A percentile compares a stretch with the other conserved stretches of the same genome.
Evolutionary conservation across 1,140 invertebrate species (phyloP).

Genomic region (Macrotrachela quadricornifera): DNA sequence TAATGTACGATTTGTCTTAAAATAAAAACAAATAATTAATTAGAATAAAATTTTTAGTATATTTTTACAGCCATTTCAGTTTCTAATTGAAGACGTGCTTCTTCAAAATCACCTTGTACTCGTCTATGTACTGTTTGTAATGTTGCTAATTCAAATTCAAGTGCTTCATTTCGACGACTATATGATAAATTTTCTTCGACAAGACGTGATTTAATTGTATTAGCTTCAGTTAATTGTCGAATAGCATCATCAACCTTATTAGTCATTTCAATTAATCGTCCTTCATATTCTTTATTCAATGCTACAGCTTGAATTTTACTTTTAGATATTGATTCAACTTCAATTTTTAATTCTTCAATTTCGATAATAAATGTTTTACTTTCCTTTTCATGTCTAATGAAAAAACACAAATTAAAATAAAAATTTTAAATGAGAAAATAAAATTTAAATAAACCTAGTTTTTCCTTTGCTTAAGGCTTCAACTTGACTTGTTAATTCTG

Average conservation of each 20-base stretch:
- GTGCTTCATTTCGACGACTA: neutral
- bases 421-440: no score
- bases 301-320: neutral
- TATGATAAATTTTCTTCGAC: conserved; percentile 4
- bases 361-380: conserved; percentile 4
- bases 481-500: conserved; percentile 2
- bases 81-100: conserved; percentile 2
- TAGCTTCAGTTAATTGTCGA: conserved; percentile 4
- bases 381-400: conserved; percentile 5
- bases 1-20: neutral
- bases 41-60: neutral
- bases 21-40: neutral
- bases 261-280: neutral
- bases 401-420: no score
- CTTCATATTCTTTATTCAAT: conserved; percentile 1
- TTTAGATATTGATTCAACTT: neutral
- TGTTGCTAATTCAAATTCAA: conserved; percentile 7
- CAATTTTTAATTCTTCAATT: conserved; percentile 6
- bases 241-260: conserved; percentile 4
- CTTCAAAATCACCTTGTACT: conserved; percentile 1
- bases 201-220: neutral
- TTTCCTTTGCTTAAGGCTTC: neutral
- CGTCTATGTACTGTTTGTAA: neutral
- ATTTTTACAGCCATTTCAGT: conserved; percentile 2
- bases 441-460: neutral